Evolutionary conservation across 2,113 vertebrate genomes (phyloP).

Genomic region (Psilopsiagon aurifrons): DNA sequence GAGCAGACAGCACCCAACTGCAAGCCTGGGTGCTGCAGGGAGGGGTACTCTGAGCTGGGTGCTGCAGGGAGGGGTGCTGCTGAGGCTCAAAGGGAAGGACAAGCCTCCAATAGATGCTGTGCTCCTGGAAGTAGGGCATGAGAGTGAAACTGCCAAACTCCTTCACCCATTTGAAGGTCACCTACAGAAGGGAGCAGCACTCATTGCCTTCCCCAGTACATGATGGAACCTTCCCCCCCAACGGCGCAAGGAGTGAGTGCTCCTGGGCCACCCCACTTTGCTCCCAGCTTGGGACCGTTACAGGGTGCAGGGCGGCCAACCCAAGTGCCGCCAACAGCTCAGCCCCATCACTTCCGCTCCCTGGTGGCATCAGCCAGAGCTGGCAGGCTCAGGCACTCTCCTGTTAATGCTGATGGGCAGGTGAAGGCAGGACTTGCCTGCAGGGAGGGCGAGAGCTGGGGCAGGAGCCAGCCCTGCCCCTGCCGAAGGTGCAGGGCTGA

Average conservation of each 20-base stretch:
- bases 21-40: not conserved
- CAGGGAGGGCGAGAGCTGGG: accelerated
- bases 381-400: not conserved
- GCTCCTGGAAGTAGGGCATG: not conserved
- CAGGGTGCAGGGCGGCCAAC: accelerated
- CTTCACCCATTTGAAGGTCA: not conserved
- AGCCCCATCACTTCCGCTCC: not conserved
- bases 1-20: not conserved
- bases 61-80: not conserved
- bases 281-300: not conserved
- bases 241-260: accelerated
- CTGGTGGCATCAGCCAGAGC: accelerated
- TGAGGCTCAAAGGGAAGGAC: not conserved
- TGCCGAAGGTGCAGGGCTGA: not conserved
- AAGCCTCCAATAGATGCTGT: accelerated
- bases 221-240: not conserved
- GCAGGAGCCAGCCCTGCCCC: not conserved
- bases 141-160: not conserved
- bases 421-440: not conserved
- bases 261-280: accelerated
- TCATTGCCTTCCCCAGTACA: not conserved
- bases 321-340: accelerated
- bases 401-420: accelerated
- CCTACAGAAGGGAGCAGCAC: not conserved
- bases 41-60: not conserved